phyloP scores from a whole-genome alignment of 2,888 invertebrate species.

The Meteorus cinctellus region DNA sequence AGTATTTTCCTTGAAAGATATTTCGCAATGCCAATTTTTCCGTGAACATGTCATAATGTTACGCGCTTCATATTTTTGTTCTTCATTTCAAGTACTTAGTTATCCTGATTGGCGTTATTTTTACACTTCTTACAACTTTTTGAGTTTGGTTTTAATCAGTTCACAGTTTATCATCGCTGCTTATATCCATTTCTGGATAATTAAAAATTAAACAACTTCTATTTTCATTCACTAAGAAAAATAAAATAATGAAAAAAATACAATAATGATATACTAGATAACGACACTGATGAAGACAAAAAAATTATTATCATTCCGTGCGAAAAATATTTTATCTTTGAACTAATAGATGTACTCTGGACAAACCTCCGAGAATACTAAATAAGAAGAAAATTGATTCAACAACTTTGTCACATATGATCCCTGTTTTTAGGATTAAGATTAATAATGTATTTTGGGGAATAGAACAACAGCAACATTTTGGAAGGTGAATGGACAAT shows the following conservation, averaged over 20 bases:
- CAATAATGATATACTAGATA: neutral
- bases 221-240: neutral
- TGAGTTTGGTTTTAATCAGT: slow-evolving; percentile 41
- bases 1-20: neutral
- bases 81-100: neutral
- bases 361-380: neutral
- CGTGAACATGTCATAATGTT: slow-evolving; percentile 28
- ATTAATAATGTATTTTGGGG: slow-evolving; percentile 9
- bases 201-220: neutral
- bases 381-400: slow-evolving; percentile 2
- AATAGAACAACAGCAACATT: slow-evolving; percentile 61
- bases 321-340: neutral
- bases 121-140: slow-evolving; percentile 45
- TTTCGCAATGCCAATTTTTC: slow-evolving; percentile 23
- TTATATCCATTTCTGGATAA: slow-evolving; percentile 57
- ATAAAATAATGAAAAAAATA: neutral
- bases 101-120: slow-evolving; percentile 9
- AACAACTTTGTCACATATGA: neutral
- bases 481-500: neutral
- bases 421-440: slow-evolving; percentile 14
- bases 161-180: slow-evolving; percentile 30
- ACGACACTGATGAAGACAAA: neutral
- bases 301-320: neutral
- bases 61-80: neutral
- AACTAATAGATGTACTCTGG: neutral